Conservation (phyloP, 2,797 vertebrate species). For the Coccyzus lansbergi region DNA sequence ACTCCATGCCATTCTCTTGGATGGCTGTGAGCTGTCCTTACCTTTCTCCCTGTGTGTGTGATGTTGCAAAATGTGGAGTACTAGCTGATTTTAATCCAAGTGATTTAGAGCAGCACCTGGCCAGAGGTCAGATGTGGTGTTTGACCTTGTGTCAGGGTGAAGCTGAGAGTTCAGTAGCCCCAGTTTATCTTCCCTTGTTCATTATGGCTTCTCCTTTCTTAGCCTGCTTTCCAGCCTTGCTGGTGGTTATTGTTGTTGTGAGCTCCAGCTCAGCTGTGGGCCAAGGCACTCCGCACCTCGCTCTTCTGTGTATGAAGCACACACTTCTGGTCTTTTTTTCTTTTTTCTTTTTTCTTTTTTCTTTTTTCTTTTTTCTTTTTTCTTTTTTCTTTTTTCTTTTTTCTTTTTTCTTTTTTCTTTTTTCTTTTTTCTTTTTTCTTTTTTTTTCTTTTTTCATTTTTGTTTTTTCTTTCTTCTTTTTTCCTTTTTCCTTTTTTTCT, state of each 20-base stretch:
- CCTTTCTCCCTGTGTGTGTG: not conserved
- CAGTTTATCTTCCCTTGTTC: accelerated
- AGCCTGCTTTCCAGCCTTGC: accelerated
- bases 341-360: accelerated
- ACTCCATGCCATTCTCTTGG: not conserved
- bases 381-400: accelerated
- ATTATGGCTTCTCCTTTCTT: not conserved
- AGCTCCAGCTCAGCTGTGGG: not conserved
- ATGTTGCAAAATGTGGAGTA: not conserved
- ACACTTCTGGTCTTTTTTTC: not conserved
- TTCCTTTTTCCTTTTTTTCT: too few relatives aligned
- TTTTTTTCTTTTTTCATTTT: not conserved
- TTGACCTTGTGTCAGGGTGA: not conserved
- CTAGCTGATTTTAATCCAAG: not conserved
- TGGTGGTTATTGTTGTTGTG: not conserved
- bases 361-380: too few relatives aligned
- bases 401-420: accelerated
- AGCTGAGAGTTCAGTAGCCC: not conserved
- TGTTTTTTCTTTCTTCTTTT: not conserved
- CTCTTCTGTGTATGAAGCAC: not conserved
- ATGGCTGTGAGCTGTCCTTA: not conserved
- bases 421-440: accelerated
- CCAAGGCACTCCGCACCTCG: accelerated
- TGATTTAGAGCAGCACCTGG: not conserved
- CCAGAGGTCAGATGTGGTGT: not conserved